Evolutionary conservation across 2,888 invertebrate genomes (phyloP), one percentile per base, ranked within the genome.

Genomic region (Ceraclea dissimilis): DNA sequence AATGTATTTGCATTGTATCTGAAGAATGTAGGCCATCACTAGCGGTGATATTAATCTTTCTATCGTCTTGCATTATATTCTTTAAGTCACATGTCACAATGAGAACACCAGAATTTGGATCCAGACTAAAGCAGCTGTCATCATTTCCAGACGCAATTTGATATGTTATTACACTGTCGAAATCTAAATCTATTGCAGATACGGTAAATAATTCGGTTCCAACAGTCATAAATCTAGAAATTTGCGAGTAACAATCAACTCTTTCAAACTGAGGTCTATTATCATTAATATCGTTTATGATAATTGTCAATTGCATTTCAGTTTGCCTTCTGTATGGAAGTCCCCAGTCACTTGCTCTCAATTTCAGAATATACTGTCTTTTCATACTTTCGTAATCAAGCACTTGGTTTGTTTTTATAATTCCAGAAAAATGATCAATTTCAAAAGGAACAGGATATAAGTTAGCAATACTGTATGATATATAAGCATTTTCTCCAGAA

Each of bases 331-430:
- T 80, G 71, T 90, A 94, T 0, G 97, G 97, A 51, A 88, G 70
- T 1, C 94, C 97, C 94, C 96, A 95, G 74, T 98, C 98, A 10
- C 93, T 91, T 1, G 96, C 96, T 43, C 96, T 79, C 26, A 98
- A 82, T 50, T 86, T 81, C 47, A 97, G 74, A 26, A 85, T 76
- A 70, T 93, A 95, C 64, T 86, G 84, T 26, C 93, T 79, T 52
- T 88, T 79, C 89, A 91, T 92, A 58, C 90, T 90, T 71, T 96
- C 96, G 71, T 87, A 96, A 72, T 96, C 95, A 51, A 96, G 77
- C 2, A 90, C 74, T 59, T 86, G 83, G 1, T 87, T 88, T 1
- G 93, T 92, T 65, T 84, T 84, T 11, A 97, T 84, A 34, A 88
- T 81, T 0, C 97, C 97, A 6, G 90, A 88, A 73, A 95, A 95